Evolutionary conservation across 2,888 invertebrate species (phyloP), one percentile per base, ranked within the genome.

Genomic region (Serripes groenlandicus): DNA sequence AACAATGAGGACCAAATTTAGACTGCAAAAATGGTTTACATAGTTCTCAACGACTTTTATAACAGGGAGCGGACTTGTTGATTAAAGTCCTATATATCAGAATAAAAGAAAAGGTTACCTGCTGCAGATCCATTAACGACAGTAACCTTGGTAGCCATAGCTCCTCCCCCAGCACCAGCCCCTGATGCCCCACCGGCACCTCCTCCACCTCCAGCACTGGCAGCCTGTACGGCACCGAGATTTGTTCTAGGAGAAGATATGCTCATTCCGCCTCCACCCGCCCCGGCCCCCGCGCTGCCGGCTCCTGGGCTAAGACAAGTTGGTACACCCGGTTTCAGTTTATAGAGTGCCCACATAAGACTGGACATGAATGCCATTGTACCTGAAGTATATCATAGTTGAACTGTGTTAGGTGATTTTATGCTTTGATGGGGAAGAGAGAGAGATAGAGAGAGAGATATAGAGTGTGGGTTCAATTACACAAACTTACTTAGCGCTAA

Each of bases 281-380:
- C 81, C 9, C 90, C 86, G 3, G 84, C 84, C 23, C 85, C 89
- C 0, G 85, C 89, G 30, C 70, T 88, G 5, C 87, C 88, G 21
- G 83, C 84, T 1, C 90, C 82, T 2, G 90, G 82, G 54, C 85
- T 89, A 35, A 88, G 78, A 32, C 89, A 85, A 0, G 88, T 78
- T 54, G 92, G 90, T 62, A 90, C 90, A 9, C 93, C 93, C 11
- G 93, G 93, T 79, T 93, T 93, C 68, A 92, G 89, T 62, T 88
- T 88, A 86, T 91, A 93, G 69, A 92, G 89, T 0, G 93, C 93
- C 93, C 93, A 93, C 90, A 92, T 91, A 49, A 93, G 78, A 66
- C 92, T 92, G 21, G 90, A 91, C 75, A 92, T 76, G 69, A 93
- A 89, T 23, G 89, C 89, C 80, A 88, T 71, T 30, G 89, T 88